Conservation (phyloP, 2,888 invertebrate species). For the Stenotaenia linearis region DNA sequence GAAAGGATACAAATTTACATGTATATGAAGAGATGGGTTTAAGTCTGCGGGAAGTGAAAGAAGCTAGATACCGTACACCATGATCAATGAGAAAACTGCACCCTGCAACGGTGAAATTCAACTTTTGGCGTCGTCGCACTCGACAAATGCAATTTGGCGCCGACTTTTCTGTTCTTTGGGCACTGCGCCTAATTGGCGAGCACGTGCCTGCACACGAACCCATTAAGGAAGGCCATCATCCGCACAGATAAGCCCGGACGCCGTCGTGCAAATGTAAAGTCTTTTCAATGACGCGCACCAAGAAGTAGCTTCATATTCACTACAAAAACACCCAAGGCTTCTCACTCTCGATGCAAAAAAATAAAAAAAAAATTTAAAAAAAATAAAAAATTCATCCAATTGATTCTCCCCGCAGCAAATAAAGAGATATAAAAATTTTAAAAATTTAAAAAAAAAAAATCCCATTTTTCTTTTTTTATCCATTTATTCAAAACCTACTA, state of each 20-base stretch:
- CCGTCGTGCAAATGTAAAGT: not conserved
- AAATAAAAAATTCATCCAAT: too few species aligned
- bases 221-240: not conserved
- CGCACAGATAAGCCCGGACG: not conserved
- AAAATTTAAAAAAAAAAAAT: not conserved
- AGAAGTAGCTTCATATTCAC: not conserved
- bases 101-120: not conserved
- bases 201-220: not conserved
- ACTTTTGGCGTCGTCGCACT: not conserved
- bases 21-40: not conserved
- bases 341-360: not conserved
- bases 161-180: not conserved
- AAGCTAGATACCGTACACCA: not conserved
- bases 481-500: constrained; percentile 27
- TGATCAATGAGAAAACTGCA: not conserved
- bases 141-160: not conserved
- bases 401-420: not conserved
- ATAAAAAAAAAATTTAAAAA: not conserved
- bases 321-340: not conserved
- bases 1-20: not conserved
- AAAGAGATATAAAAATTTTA: too few species aligned
- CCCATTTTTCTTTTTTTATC: not conserved
- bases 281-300: not conserved
- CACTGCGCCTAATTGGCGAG: not conserved
- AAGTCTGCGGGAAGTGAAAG: not conserved